Evolutionary conservation across 2,888 invertebrate genomes (phyloP).

Genomic region (Ormyrus thymus): DNA sequence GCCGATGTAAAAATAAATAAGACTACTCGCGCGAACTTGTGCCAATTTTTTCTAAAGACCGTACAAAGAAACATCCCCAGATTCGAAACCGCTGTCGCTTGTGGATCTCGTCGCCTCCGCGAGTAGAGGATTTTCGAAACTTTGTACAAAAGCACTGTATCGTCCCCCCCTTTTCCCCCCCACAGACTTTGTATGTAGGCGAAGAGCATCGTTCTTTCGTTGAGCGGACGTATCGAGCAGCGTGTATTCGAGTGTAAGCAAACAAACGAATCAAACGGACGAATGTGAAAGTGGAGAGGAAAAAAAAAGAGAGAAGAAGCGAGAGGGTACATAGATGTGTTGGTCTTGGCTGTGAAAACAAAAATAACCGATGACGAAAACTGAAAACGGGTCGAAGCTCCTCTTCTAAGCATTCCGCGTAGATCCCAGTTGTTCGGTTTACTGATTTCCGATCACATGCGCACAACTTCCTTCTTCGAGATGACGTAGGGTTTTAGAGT

Average conservation of each 20-base stretch:
- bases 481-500: neutral
- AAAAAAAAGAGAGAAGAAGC: neutral
- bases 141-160: conserved; percentile 46
- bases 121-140: conserved; percentile 24
- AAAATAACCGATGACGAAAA: conserved; percentile 21
- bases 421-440: neutral
- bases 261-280: conserved; percentile 21
- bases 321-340: neutral
- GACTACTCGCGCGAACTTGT: conserved; percentile 12
- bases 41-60: conserved; percentile 38
- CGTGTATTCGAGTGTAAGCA: conserved; percentile 25
- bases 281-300: neutral
- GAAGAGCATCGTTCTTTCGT: conserved; percentile 37
- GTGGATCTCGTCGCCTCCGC: conserved; percentile 17
- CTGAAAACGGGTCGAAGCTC: conserved; percentile 41
- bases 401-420: conserved; percentile 24
- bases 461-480: conserved; percentile 19
- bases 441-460: neutral
- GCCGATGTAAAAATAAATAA: neutral
- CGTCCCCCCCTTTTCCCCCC: conserved; percentile 30
- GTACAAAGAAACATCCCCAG: neutral
- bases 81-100: conserved; percentile 21
- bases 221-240: neutral
- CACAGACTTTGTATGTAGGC: conserved; percentile 24
- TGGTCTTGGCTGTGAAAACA: conserved; percentile 49